phyloP scores from a whole-genome alignment of 2,113 vertebrate genomes.

The Lophius piscatorius region DNA sequence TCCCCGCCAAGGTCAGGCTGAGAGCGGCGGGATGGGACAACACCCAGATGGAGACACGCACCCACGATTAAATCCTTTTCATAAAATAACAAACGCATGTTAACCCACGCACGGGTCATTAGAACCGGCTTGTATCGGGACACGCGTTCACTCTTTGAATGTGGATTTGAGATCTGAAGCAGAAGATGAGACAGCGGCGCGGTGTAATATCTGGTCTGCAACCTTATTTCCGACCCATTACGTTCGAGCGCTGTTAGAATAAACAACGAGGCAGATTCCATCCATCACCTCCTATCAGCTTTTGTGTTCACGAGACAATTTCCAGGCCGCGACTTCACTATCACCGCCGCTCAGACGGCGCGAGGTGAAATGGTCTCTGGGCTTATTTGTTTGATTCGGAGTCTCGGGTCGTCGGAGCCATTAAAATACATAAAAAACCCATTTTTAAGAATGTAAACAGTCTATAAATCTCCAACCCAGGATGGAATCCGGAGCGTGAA shows the following conservation, averaged over 20 bases:
- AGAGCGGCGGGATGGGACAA: constrained; percentile 9
- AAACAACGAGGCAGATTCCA: constrained; percentile 26
- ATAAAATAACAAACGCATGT: too few relatives aligned
- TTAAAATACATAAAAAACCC: too few relatives aligned
- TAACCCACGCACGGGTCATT: too few relatives aligned
- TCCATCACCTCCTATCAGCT: constrained; percentile 52
- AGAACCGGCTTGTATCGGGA: neutral
- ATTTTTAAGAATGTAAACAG: too few relatives aligned
- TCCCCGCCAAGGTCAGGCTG: constrained; percentile 49
- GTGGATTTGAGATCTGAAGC: constrained; percentile 45
- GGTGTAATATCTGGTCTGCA: too few relatives aligned
- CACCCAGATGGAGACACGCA: constrained; percentile 9
- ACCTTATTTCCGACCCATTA: constrained; percentile 15
- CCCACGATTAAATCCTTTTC: neutral
- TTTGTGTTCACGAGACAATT: constrained; percentile 40
- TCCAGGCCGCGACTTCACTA: constrained; percentile 23
- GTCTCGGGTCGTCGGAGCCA: too few relatives aligned
- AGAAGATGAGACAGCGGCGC: constrained; percentile 9
- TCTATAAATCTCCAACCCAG: too few relatives aligned
- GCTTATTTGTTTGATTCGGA: constrained; percentile 32
- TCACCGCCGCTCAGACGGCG: constrained; percentile 12
- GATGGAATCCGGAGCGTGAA: too few relatives aligned
- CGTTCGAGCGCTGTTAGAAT: constrained; percentile 51
- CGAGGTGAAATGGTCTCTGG: neutral
- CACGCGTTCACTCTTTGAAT: constrained; percentile 4